Evolutionary conservation across 2,113 vertebrate genomes (phyloP).

Genomic region (Leucopsar rothschildi): DNA sequence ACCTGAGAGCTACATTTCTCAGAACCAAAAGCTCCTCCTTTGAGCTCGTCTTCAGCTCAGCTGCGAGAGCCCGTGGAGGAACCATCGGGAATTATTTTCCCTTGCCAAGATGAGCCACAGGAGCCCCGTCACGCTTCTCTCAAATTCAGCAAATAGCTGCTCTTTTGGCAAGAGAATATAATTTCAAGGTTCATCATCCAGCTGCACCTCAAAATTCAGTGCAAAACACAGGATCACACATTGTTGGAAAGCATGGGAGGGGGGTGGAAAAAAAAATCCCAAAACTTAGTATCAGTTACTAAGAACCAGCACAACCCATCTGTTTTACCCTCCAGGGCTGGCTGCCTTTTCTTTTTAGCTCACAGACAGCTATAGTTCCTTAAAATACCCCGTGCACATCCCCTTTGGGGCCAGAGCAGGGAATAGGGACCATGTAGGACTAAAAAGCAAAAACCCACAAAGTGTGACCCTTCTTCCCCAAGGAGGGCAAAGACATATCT

Average conservation of each 20-base stretch:
- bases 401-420: accelerated
- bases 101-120: not conserved
- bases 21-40: not conserved
- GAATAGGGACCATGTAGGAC: accelerated
- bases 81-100: not conserved
- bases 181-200: not conserved
- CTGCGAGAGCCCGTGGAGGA: not conserved
- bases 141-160: not conserved
- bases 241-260: accelerated
- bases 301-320: not conserved
- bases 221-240: not conserved
- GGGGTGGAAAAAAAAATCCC: accelerated
- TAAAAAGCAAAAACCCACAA: not conserved
- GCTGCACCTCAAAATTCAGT: not conserved
- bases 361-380: not conserved
- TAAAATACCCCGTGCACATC: not conserved
- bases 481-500: accelerated
- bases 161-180: not conserved
- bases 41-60: accelerated
- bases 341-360: not conserved
- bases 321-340: not conserved
- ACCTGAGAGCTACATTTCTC: not conserved
- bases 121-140: not conserved
- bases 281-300: not conserved
- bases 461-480: not conserved